Conservation (phyloP, 2,797 vertebrate species). For the Phoebastria nigripes region DNA sequence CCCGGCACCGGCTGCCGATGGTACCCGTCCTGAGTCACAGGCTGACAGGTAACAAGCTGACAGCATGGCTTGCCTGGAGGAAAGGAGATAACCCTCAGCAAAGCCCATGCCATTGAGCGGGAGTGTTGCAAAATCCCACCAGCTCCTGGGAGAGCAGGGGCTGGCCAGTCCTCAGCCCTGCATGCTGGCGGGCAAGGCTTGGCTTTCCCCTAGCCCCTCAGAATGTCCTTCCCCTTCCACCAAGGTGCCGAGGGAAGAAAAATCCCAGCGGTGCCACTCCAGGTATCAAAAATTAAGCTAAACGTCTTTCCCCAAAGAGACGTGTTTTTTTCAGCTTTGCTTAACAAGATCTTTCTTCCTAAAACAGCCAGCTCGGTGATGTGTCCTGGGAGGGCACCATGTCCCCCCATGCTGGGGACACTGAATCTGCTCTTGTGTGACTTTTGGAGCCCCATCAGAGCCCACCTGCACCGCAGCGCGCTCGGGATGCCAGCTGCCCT, state of each 20-base stretch:
- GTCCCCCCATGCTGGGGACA: rapidly evolving
- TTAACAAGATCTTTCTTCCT: neutral
- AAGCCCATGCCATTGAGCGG: neutral
- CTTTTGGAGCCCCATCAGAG: neutral
- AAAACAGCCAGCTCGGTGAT: rapidly evolving
- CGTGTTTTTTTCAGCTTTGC: neutral
- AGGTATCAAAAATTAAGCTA: neutral
- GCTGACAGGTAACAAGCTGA: neutral
- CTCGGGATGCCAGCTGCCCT: rapidly evolving
- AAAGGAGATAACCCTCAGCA: neutral
- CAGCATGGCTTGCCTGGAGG: neutral
- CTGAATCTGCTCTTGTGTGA: rapidly evolving
- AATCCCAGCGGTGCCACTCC: rapidly evolving
- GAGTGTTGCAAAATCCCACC: neutral
- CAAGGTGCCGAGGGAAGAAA: neutral
- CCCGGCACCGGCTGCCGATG: rapidly evolving
- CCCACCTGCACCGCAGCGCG: rapidly evolving
- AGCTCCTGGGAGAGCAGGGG: neutral
- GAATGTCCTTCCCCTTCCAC: neutral
- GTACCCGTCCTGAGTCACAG: neutral
- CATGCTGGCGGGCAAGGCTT: neutral
- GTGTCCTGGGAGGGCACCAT: neutral
- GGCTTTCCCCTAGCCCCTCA: neutral
- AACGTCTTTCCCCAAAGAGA: neutral
- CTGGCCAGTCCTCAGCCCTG: neutral